A percentile compares a stretch with the other conserved stretches of the same genome.
Conservation (phyloP, 2,888 invertebrate genomes). For the Uloborus plumipes region DNA sequence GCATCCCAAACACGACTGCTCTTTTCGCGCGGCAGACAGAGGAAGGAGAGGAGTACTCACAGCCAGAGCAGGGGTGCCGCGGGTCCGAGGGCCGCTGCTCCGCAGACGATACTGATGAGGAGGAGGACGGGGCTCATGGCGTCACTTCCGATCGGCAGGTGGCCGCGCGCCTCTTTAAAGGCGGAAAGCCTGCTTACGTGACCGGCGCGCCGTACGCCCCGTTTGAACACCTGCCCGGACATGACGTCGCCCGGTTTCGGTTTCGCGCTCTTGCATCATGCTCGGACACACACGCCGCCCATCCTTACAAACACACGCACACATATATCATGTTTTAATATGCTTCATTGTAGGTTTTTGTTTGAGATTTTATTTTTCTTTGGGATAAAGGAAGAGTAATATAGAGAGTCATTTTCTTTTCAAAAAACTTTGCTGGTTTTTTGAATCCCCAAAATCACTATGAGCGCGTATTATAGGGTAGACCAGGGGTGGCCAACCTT, state of each 20-base stretch:
- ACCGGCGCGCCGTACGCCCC: conserved; percentile 43
- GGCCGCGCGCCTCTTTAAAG: conserved; percentile 28
- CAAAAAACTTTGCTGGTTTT: too few species aligned
- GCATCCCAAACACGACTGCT: too few species aligned
- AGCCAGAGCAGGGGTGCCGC: conserved; percentile 38
- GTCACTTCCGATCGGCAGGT: conserved; percentile 39
- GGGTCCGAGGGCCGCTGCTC: conserved; percentile 1
- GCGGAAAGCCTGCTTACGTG: conserved; percentile 38
- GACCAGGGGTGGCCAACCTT: too few species aligned
- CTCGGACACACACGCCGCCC: too few species aligned
- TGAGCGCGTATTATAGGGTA: too few species aligned
- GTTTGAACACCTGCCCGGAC: conserved; percentile 53
- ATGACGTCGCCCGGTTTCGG: conserved; percentile 18
- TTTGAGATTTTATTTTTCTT: too few species aligned
- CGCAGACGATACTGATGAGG: conserved; percentile 1
- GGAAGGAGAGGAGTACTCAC: conserved; percentile 33
- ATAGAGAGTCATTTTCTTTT: too few species aligned
- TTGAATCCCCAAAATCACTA: too few species aligned
- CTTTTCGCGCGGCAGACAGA: not conserved
- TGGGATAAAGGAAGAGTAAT: too few species aligned
- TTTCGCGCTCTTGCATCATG: not conserved
- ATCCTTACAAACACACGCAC: too few species aligned
- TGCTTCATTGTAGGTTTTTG: too few species aligned
- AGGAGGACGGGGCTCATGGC: conserved; percentile 15
- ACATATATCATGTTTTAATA: too few species aligned